Base-by-base conservation (phyloP, 2,113 vertebrate genomes). In the zebrafish (Danio rerio) region DNA sequence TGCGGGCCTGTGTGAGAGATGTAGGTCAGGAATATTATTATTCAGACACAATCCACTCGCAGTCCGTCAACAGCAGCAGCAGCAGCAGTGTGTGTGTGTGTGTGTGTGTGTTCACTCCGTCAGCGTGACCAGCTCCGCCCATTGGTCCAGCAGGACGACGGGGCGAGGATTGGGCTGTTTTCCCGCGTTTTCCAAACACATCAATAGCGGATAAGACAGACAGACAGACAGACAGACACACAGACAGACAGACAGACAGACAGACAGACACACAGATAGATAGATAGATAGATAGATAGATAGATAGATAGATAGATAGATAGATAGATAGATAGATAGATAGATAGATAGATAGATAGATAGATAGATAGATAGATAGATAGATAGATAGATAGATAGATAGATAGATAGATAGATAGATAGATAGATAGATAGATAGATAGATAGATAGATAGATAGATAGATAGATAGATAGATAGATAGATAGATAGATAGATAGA, bases 21-120 rank as follows among this genome's bases (percentile, higher is more conserved):
- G 62, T 79, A 53, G 77, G 77, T 79, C 77, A 79, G 62, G 50
- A 53, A 78, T 52, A 77, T 62, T 62, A 55, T 16, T 78, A 31
- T 31, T 31, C 21, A 13, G 13, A 20, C 49, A 53, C 8, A 66
- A 66, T 43, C 62, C 7, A 13, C 55, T 58, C 49, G 15, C 18
- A 13, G 18, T 40, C 16, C 56, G 79, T 47, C 65, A 68, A 75
- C 52, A 56, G 40, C 40, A 77, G 16, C 16, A n/a, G n/a, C 9
- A 18, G 13, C 12, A 20, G 16, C 80, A 16, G 52, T 70, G 50
- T n/a, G 10, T 47, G n/a, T 47, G 40, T 40, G 43, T 52, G 49
- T 11, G 7, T 9, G 49, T 52, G 49, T 3, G 31, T 31, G 31
- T 31, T 31, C 31, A 31, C 3, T 31, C 31, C 31, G 31, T 31